These are phyloP conservation scores for Drosophila koepferae DNA, from an alignment of 2,888 invertebrate species.

Conservation along the genomic window DNA sequence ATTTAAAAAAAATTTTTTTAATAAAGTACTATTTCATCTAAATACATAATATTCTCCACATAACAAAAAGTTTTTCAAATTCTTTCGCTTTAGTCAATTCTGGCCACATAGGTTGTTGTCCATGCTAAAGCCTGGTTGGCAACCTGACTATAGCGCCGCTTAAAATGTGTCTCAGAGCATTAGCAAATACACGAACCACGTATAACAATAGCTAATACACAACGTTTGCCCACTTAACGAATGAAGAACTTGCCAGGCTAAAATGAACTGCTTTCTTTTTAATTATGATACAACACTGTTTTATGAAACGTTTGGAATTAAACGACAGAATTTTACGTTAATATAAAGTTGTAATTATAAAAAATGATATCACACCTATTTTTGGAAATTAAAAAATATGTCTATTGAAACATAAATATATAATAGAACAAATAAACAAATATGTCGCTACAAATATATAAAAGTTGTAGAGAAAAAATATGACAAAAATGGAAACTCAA, in stretches of 20 bases:
- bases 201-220: neutral
- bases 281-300: constrained; percentile 22
- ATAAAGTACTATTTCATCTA: neutral
- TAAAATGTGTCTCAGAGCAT: neutral
- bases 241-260: neutral
- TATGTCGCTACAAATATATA: no score
- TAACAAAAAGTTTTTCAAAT: neutral
- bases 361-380: no score
- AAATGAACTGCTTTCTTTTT: neutral
- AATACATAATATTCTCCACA: neutral
- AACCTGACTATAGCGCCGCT: neutral
- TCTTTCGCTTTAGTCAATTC: neutral
- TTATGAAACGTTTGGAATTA: neutral
- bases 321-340: neutral
- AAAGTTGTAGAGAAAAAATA: no score
- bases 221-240: neutral
- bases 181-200: neutral
- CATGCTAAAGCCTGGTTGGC: neutral
- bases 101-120: neutral
- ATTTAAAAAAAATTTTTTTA: neutral
- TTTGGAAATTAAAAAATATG: no score
- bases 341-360: neutral
- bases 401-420: no score
- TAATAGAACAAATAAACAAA: no score
- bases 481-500: no score